These are phyloP conservation scores for Theristicus caerulescens DNA, from an alignment of 2,113 vertebrate species.

Conservation along the genomic window DNA sequence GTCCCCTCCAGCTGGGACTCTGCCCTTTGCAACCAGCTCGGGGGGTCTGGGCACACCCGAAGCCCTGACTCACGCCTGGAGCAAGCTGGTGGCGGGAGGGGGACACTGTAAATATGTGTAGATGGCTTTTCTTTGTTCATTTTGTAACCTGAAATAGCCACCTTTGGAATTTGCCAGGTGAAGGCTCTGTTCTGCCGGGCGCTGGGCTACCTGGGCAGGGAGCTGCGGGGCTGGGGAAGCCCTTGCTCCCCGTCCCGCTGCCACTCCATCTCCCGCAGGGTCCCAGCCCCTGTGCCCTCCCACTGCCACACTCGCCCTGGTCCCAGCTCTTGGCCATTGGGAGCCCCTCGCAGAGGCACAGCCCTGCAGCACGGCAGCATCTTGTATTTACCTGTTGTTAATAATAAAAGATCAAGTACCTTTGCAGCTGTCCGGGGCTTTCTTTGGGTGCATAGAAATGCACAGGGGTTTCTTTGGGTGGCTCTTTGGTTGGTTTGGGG, in stretches of 20 bases:
- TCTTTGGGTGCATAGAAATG: neutral
- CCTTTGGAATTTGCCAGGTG: neutral
- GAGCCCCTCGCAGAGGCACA: neutral
- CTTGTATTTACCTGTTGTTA: conserved; percentile 21
- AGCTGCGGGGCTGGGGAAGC: neutral
- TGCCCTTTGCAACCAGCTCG: neutral
- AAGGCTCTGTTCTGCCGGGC: neutral
- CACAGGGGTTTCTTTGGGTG: neutral
- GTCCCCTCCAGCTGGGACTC: neutral
- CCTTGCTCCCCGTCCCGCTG: accelerated
- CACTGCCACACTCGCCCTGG: accelerated
- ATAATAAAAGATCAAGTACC: conserved; percentile 33
- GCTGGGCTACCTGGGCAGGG: neutral
- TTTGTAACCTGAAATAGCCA: neutral
- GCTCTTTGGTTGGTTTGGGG: neutral
- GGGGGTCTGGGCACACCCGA: accelerated
- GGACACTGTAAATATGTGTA: conserved; percentile 15
- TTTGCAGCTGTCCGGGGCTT: neutral
- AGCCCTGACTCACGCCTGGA: accelerated
- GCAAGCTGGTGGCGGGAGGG: accelerated
- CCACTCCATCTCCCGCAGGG: accelerated
- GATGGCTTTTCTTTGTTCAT: conserved; percentile 27
- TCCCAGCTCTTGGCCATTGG: neutral
- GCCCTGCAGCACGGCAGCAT: neutral
- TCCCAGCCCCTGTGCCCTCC: neutral